These are phyloP conservation scores for Ellobius talpinus DNA, from an alignment of 2,113 vertebrate species.

Conservation along the genomic window DNA sequence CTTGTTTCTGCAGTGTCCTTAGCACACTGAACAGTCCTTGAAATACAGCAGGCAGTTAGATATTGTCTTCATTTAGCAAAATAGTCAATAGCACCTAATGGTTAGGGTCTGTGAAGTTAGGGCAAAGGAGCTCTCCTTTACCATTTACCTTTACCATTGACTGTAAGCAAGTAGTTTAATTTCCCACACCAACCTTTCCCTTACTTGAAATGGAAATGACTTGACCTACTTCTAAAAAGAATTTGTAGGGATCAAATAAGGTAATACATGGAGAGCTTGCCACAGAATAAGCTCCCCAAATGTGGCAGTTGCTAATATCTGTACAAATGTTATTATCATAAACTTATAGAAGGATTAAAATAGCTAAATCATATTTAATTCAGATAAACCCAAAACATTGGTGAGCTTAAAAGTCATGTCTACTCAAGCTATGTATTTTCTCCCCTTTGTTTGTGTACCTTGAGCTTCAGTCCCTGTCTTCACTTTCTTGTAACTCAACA, in stretches of 20 bases:
- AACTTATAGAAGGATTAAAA: neutral
- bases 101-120: neutral
- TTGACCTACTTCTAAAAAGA: neutral
- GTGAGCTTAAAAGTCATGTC: conserved; percentile 12
- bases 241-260: neutral
- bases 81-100: neutral
- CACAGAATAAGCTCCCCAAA: neutral
- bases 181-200: neutral
- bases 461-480: neutral
- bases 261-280: neutral
- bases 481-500: neutral
- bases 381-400: conserved; percentile 22
- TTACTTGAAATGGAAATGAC: conserved; percentile 21
- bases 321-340: neutral
- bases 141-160: neutral
- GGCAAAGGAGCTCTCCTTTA: neutral
- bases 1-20: neutral
- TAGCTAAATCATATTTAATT: neutral
- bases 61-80: neutral
- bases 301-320: neutral
- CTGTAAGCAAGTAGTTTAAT: neutral
- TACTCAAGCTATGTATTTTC: neutral
- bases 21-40: neutral
- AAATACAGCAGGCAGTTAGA: neutral
- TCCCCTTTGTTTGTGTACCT: neutral